A percentile compares a stretch with the other conserved stretches of the same genome.
Conservation (phyloP, 2,888 invertebrate genomes). For the Macrophya annulata region DNA sequence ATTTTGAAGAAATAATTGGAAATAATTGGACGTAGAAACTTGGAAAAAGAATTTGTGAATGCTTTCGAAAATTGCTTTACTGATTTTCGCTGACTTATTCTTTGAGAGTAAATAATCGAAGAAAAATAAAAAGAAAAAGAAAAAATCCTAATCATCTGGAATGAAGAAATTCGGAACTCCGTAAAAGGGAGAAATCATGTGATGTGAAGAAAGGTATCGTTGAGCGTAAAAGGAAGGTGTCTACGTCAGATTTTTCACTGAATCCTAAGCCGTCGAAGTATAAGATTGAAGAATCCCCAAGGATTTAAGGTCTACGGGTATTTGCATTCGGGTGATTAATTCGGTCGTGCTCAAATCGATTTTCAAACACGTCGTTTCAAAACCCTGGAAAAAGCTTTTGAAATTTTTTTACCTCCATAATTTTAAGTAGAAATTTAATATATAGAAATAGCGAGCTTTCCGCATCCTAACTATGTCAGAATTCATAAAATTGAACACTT, state of each 20-base stretch:
- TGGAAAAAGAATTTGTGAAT: background rate
- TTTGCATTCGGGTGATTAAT: slow-evolving; percentile 41
- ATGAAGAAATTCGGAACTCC: background rate
- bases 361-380: slow-evolving; percentile 7
- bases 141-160: background rate
- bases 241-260: slow-evolving; percentile 7
- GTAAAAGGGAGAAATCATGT: background rate
- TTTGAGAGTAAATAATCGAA: background rate
- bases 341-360: slow-evolving; percentile 12
- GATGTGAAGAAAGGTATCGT: background rate
- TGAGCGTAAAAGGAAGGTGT: background rate
- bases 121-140: background rate
- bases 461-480: too few relatives aligned
- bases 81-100: background rate
- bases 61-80: background rate
- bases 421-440: background rate
- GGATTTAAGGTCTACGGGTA: slow-evolving; percentile 11
- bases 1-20: too few relatives aligned
- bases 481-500: too few relatives aligned
- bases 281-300: slow-evolving; percentile 1
- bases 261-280: slow-evolving; percentile 30
- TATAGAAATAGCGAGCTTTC: background rate
- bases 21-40: background rate
- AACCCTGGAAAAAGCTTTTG: background rate
- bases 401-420: background rate